Percentiles rank a stretch among this genome's conserved stretches.
These are phyloP conservation scores for Steromphala cineraria DNA, from an alignment of 2,888 invertebrate species.

Conservation along the genomic window DNA sequence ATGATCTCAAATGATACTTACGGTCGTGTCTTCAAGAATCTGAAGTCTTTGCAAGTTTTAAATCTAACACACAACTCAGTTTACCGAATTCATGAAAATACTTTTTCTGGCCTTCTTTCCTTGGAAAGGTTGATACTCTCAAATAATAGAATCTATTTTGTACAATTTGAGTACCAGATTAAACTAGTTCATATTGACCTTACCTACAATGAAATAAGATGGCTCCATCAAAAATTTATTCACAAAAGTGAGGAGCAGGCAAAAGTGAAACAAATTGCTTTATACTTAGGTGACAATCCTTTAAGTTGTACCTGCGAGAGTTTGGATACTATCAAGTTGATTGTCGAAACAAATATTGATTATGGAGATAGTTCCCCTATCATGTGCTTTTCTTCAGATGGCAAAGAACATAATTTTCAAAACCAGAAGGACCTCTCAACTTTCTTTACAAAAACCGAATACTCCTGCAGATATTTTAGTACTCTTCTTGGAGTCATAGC, in stretches of 20 bases:
- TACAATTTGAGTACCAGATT: not conserved
- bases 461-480: not conserved
- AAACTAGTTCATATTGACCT: conserved; percentile 16
- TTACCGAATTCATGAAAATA: not conserved
- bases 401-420: conserved; percentile 6
- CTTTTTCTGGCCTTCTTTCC: not conserved
- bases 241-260: not conserved
- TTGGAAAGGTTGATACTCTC: not conserved
- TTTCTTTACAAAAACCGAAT: not conserved
- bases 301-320: conserved; percentile 16
- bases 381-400: not conserved
- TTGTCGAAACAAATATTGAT: not conserved
- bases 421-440: not conserved
- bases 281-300: not conserved
- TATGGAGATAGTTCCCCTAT: not conserved
- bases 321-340: conserved; percentile 3
- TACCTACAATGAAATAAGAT: not conserved
- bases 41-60: not conserved
- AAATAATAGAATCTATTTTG: not conserved
- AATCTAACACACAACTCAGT: not conserved
- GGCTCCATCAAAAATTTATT: not conserved
- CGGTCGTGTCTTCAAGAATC: not conserved
- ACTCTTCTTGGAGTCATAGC: not conserved
- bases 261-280: not conserved
- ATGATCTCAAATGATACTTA: not conserved